Conservation (phyloP, 2,888 invertebrate genomes). For the Rhagophthalmus giganteus region DNA sequence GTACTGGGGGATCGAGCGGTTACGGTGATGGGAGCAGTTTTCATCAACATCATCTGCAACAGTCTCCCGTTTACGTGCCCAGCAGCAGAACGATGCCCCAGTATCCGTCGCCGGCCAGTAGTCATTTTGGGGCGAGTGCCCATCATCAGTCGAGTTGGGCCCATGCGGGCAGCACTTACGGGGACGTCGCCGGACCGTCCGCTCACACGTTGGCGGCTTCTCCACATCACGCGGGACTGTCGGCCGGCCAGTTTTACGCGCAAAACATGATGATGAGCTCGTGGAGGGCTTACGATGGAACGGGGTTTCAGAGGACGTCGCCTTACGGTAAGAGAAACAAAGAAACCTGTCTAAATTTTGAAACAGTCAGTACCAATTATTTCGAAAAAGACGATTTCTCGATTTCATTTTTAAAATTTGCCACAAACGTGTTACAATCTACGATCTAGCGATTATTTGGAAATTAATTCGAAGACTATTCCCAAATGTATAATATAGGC, state of each 20-base stretch:
- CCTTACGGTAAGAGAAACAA: constrained; percentile 79
- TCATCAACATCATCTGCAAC: constrained; percentile 54
- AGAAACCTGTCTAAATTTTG: no score
- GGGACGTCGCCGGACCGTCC: constrained; percentile 52
- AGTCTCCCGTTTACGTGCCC: constrained; percentile 70
- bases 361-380: no score
- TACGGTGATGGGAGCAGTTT: constrained; percentile 51
- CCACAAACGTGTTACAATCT: no score
- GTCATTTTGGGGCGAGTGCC: constrained; percentile 45
- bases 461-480: no score
- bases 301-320: constrained; percentile 78
- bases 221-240: constrained; percentile 52
- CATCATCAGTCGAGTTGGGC: constrained; percentile 49
- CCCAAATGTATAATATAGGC: no score
- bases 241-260: constrained; percentile 70
- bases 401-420: no score
- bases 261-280: constrained; percentile 78
- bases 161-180: constrained; percentile 48
- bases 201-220: constrained; percentile 51
- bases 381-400: no score
- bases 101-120: constrained; percentile 54
- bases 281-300: constrained; percentile 75
- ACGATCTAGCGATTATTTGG: no score
- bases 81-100: constrained; percentile 59
- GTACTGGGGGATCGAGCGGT: constrained; percentile 45